Evolutionary conservation across 2,888 invertebrate species (phyloP), one percentile per base, ranked within the genome.

Genomic region (Hyposoter didymator): DNA sequence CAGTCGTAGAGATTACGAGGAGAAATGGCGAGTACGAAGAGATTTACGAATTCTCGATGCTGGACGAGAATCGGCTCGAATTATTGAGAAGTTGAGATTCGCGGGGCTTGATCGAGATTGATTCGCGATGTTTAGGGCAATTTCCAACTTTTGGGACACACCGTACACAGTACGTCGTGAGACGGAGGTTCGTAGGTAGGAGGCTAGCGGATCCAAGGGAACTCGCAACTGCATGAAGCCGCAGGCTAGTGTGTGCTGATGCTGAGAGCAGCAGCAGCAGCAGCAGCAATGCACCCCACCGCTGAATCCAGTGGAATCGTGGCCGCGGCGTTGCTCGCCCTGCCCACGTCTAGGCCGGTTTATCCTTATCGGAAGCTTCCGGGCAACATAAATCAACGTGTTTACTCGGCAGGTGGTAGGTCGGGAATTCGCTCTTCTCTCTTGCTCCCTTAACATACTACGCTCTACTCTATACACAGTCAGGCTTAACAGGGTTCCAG

Each of bases 301-400:
- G 19, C 19, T 82, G 69, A 35, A 69, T 76, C 70, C 70, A 69
- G 47, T 47, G 81, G 35, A 55, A 69, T 47, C 69, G 43, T 39
- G 35, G 39, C 62, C 74, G 43, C 49, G 45, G 45, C n/a, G 78
- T 59, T 75, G 64, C 84, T 66, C 76, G 47, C 73, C 52, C 79
- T 75, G 84, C 78, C 82, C 87, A 62, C 88, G 82, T 86, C 86
- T 78, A 84, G 89, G 87, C 87, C 86, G 89, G 90, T 90, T 91
- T 90, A 91, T 91, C 91, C 90, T 92, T 92, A 92, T 92, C 91
- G 90, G 88, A 87, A 43, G 89, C 88, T 89, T 90, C 88, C 89
- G 88, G 90, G 90, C 88, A 90, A 90, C 90, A 91, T 92, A 92
- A 92, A 92, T 92, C 92, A 92, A 91, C 92, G 91, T 91, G 92